Conservation (phyloP, 1,140 invertebrate genomes). For the Apocrypta bakeri region DNA sequence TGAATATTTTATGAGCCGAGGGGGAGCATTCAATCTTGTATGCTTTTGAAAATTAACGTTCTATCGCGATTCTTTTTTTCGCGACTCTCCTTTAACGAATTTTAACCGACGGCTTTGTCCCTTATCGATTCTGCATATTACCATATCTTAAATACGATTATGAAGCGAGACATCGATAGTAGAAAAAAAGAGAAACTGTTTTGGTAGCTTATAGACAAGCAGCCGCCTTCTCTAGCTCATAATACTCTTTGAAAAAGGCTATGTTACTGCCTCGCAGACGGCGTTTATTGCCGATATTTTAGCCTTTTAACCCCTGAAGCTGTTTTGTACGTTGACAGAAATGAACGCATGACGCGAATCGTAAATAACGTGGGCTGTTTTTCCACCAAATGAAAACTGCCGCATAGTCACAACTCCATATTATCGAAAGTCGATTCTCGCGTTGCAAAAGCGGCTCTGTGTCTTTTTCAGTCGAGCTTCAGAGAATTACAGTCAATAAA, state of each 20-base stretch:
- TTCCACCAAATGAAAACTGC: not conserved
- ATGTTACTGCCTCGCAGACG: not conserved
- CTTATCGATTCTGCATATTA: not conserved
- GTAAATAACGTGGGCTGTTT: not conserved
- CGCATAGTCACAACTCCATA: not conserved
- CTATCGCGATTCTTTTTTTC: not conserved
- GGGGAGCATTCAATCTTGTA: not conserved
- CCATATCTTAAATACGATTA: constrained; percentile 7
- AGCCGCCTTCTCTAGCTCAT: not conserved
- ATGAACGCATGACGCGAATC: not conserved
- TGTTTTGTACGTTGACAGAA: constrained; percentile 34
- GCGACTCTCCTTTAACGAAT: not conserved
- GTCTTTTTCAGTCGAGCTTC: not conserved
- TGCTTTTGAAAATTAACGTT: not conserved
- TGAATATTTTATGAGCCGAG: constrained; percentile 17
- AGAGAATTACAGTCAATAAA: not conserved
- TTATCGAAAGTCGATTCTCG: not conserved
- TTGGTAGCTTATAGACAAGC: constrained; percentile 1
- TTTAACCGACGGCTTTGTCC: constrained; percentile 10
- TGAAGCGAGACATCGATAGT: constrained; percentile 40
- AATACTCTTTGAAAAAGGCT: not conserved
- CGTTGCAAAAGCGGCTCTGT: too few relatives aligned
- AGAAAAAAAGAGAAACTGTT: constrained; percentile 18
- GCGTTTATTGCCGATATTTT: constrained; percentile 41
- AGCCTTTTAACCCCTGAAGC: constrained; percentile 19